Evolutionary conservation across 2,113 vertebrate genomes (phyloP), one percentile per base, ranked within the genome.

Genomic region (Alouatta palliata): DNA sequence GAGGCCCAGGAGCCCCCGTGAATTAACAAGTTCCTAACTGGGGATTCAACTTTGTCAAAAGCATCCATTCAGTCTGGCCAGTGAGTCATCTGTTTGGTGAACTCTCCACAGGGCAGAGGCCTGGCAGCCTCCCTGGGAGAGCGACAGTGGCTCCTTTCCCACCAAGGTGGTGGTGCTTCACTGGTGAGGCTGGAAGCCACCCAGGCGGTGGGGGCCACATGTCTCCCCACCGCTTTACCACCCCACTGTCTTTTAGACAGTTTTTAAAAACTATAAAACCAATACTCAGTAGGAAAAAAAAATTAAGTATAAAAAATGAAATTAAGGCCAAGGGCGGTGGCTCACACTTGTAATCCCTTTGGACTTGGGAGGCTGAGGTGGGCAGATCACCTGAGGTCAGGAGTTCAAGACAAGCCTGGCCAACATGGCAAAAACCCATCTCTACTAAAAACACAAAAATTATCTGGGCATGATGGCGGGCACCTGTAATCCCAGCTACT

Each of bases 21-120:
- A 54, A 52, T 94, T 91, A 91, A 93, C 0, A 1, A 89, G 87
- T 64, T 95, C 89, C 76, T 87, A 71, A 30, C 37, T 84, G 68
- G 80, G 87, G 83, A 94, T 84, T 89, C 82, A 27, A 37, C 87
- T 96, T 61, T 52, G 92, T 96, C 83, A 92, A 92, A 97, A 94
- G 83, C 17, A 7, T 73, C 75, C 87, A 66, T 87, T 97, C 94
- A 96, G 6, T 45, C 54, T 20, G 37, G 66, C 73, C 79, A 16
- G 32, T 97, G 91, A 97, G 90, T 90, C 84, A 73, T 85, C 73
- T 21, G 12, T 52, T 61, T 43, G 92, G 87, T 82, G 47, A 73
- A 40, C 16, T 45, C 91, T 56, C 87, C 32, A 21, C 73, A 66
- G 92, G 86, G 52, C 58, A 0, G 70, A 0, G 54, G 96, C 83